These are phyloP conservation scores for Sphenodon punctatus DNA, from an alignment of 2,797 vertebrate genomes.

Conservation along the genomic window DNA sequence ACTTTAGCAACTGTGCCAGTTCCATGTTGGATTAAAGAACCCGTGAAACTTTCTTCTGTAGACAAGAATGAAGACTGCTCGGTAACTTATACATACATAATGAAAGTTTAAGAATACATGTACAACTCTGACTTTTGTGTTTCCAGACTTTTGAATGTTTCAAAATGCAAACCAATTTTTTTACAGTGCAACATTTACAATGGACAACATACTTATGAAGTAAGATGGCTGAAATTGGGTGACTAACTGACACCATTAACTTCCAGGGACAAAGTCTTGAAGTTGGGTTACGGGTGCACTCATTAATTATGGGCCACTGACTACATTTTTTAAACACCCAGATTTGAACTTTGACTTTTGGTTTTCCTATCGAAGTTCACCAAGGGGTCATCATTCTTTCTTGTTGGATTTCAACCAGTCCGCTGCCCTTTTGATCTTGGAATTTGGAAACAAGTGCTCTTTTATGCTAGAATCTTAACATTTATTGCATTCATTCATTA, in stretches of 20 bases:
- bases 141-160: neutral
- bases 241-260: neutral
- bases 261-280: neutral
- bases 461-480: slow-evolving; percentile 3
- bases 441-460: slow-evolving; percentile 15
- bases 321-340: neutral
- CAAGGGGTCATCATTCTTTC: slow-evolving; percentile 29
- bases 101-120: no score
- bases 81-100: no score
- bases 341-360: slow-evolving; percentile 1
- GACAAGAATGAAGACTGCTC: no score
- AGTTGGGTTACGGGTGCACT: fast-evolving
- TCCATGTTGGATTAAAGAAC: no score
- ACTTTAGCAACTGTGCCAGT: no score
- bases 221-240: neutral
- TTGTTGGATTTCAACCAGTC: neutral
- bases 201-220: neutral
- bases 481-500: neutral
- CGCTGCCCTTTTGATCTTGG: neutral
- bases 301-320: neutral
- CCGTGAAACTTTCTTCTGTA: no score
- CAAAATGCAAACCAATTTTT: neutral
- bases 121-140: neutral
- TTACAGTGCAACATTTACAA: neutral
- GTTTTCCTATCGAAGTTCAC: neutral